Conservation (phyloP, 2,797 vertebrate species). For the Coregonus ussuriensis region DNA sequence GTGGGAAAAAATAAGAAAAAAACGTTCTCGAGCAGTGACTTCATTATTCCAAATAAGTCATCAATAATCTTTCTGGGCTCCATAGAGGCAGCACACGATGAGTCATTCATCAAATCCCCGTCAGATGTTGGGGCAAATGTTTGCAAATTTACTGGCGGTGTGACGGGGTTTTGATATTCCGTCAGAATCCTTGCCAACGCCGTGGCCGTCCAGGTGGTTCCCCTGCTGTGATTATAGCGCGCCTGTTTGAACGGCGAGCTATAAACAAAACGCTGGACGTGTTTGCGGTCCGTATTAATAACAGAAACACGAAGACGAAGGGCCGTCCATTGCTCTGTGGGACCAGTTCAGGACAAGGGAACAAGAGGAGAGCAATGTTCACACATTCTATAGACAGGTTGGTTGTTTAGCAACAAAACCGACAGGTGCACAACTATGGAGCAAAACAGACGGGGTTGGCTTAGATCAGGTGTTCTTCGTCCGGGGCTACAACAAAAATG, state of each 20-base stretch:
- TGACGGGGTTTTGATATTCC: conserved; percentile 58
- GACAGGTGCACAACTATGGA: no score
- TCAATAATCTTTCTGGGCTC: conserved; percentile 39
- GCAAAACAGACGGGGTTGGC: no score
- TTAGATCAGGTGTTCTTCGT: no score
- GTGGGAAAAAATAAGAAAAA: not conserved
- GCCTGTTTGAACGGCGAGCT: conserved; percentile 40
- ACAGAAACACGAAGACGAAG: not conserved
- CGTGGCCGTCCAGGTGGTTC: conserved; percentile 59
- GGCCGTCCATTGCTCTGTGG: conserved; percentile 24
- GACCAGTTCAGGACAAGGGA: conserved; percentile 27
- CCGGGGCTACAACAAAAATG: no score
- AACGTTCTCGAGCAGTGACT: not conserved
- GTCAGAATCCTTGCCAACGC: conserved; percentile 65
- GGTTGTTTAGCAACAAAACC: no score
- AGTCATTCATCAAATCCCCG: conserved; percentile 69
- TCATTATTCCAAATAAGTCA: conserved; percentile 30
- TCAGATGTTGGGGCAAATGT: conserved; percentile 65
- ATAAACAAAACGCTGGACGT: conserved; percentile 38
- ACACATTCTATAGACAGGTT: no score
- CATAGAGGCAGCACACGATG: conserved; percentile 52
- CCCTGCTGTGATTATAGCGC: conserved; percentile 33
- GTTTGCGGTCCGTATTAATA: conserved; percentile 50
- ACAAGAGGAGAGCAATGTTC: no score
- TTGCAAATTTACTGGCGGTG: conserved; percentile 58